These are phyloP conservation scores for Phenacoccus solenopsis DNA, from an alignment of 1,140 invertebrate genomes.

Conservation along the genomic window DNA sequence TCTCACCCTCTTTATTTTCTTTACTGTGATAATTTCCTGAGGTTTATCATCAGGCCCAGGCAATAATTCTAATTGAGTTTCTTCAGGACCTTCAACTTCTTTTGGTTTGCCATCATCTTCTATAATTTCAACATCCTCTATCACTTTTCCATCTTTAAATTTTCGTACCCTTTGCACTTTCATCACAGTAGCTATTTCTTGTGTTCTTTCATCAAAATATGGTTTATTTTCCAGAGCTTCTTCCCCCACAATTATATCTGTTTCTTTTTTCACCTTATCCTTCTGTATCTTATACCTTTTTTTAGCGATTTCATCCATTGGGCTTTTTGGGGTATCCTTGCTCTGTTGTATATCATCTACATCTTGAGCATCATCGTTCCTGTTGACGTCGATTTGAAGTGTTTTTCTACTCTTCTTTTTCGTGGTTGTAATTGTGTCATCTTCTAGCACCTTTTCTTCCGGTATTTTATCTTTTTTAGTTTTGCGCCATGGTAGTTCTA, in stretches of 20 bases:
- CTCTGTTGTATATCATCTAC: too few relatives aligned
- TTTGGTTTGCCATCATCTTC: neutral
- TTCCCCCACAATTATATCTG: too few relatives aligned
- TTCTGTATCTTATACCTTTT: too few relatives aligned
- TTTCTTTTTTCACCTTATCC: too few relatives aligned
- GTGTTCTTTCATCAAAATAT: neutral
- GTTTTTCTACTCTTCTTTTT: too few relatives aligned
- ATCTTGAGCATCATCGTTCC: too few relatives aligned
- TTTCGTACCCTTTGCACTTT: neutral
- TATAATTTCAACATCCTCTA: neutral
- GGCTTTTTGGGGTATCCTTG: too few relatives aligned
- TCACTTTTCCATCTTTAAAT: neutral
- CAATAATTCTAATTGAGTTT: too few relatives aligned
- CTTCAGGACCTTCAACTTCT: neutral
- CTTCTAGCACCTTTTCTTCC: too few relatives aligned
- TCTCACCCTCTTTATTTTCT: neutral
- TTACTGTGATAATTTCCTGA: neutral
- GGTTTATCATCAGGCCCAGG: neutral
- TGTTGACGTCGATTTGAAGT: too few relatives aligned
- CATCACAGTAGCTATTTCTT: neutral
- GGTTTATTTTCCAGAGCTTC: neutral
- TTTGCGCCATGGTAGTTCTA: slow-evolving; percentile 26
- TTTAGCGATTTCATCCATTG: too few relatives aligned
- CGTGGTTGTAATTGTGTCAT: too few relatives aligned
- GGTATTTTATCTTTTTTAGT: slow-evolving; percentile 16